Percentiles rank a stretch among this genome's conserved stretches.
Conservation (phyloP, 2,888 invertebrate genomes). For the Idaea dimidiata region DNA sequence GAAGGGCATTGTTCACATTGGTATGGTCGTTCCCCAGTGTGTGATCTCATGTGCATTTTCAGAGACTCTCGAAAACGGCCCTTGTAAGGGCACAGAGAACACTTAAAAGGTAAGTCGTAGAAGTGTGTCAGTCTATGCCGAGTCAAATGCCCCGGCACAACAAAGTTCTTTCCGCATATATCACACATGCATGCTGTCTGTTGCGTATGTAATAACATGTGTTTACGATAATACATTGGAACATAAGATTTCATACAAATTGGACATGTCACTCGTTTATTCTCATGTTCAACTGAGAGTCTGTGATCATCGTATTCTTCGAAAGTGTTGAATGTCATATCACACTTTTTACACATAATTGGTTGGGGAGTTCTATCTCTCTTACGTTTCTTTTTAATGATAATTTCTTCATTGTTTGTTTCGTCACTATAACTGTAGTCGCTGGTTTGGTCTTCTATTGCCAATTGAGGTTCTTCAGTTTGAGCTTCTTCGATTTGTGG, state of each 20-base stretch:
- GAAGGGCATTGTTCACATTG: constrained; percentile 63
- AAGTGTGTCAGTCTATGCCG: constrained; percentile 66
- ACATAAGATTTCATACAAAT: constrained; percentile 60
- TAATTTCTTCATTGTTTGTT: constrained; percentile 27
- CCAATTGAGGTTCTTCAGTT: constrained; percentile 19
- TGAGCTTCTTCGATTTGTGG: constrained; percentile 14
- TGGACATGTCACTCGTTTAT: constrained; percentile 48
- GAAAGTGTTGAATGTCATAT: constrained; percentile 49
- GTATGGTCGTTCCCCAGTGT: constrained; percentile 70
- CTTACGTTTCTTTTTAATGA: constrained; percentile 14
- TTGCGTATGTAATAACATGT: constrained; percentile 50
- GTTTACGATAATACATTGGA: constrained; percentile 55
- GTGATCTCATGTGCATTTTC: constrained; percentile 69
- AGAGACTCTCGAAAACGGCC: constrained; percentile 63
- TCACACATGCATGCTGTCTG: constrained; percentile 59
- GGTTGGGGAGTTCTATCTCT: constrained; percentile 13
- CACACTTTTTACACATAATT: constrained; percentile 50
- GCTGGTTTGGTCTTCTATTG: constrained; percentile 23
- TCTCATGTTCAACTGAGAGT: constrained; percentile 58
- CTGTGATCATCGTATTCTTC: constrained; percentile 56
- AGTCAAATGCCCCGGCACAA: constrained; percentile 49
- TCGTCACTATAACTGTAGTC: constrained; percentile 22
- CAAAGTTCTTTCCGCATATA: constrained; percentile 66
- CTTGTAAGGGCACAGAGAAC: constrained; percentile 63
- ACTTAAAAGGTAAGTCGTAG: constrained; percentile 59